Base-by-base conservation (phyloP, 2,888 invertebrate genomes). In the Julus scanicus region DNA sequence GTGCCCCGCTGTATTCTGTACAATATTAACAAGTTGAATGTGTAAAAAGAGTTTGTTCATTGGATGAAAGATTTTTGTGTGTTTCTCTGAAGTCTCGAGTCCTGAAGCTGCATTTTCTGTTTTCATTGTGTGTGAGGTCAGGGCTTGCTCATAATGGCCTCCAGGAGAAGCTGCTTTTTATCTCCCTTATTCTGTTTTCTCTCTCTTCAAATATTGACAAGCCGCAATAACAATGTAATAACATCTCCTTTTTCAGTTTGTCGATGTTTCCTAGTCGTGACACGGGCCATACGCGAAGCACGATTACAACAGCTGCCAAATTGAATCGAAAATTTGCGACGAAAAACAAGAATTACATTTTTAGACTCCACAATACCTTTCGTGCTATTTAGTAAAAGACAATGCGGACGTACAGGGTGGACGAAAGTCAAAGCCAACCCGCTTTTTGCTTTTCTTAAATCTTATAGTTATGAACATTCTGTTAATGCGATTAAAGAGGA, bases 121-220 rank as follows among this genome's bases (percentile, higher is more conserved):
- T 71, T 71, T 71, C 71, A 71, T 71, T n/a, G 29, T 20, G 29
- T 29, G 5, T 11, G n/a, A 71, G 71, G 71, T 71, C 71, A 71
- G 29, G 71, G 11, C 71, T 29, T 29, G 1, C 71, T 71, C 29
- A 11, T 71, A 71, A 71, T 71, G 71, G 71, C 71, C 71, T 71
- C 71, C 71, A 71, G 71, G 71, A 71, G 71, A 29, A 71, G 71
- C 71, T 71, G 71, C 9, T 17, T 57, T 71, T 71, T 71, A 71
- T 71, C 71, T 71, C 29, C 71, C 29, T 71, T 71, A 29, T 71
- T 71, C 29, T 63, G 63, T 71, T 71, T 9, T 29, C 29, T 71
- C 71, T 71, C 63, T 71, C 71, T 71, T 71, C 71, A 71, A 71
- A 71, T 71, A 71, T 71, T 71, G 71, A 71, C 71, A 71, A 71